Conservation (phyloP, 2,113 vertebrate species). For the Sander vitreus region DNA sequence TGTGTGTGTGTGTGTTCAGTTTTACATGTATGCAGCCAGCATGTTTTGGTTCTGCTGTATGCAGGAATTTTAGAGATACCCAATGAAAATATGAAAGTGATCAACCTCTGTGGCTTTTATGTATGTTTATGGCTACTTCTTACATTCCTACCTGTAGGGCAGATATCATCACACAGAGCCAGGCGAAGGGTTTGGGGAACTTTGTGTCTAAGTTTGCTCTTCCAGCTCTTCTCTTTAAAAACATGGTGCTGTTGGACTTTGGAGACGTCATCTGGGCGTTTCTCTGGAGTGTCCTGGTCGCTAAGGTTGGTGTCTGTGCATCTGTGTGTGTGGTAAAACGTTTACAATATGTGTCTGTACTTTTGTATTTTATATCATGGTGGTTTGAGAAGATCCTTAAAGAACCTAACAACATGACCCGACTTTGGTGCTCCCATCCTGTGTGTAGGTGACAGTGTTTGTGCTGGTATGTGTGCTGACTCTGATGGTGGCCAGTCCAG, state of each 20-base stretch:
- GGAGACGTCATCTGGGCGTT: constrained; percentile 95
- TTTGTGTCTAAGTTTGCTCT: constrained; percentile 97
- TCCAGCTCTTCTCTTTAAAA: constrained; percentile 95
- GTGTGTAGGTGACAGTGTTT: constrained; percentile 91
- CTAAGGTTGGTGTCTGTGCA: constrained; percentile 79
- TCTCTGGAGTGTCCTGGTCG: constrained; percentile 92
- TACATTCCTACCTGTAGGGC: constrained; percentile 70
- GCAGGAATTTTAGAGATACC: too few species aligned
- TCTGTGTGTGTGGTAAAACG: neutral
- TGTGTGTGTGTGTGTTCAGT: neutral
- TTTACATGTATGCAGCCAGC: neutral
- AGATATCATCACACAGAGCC: constrained; percentile 91
- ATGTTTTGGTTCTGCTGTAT: neutral
- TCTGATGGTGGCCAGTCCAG: constrained; percentile 90
- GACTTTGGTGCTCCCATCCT: neutral
- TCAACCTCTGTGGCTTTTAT: neutral
- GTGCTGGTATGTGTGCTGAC: constrained; percentile 91
- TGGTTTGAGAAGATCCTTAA: neutral
- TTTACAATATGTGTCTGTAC: neutral
- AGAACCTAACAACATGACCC: too few species aligned
- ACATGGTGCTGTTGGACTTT: constrained; percentile 97
- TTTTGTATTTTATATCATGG: neutral
- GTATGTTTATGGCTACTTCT: neutral
- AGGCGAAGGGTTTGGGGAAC: constrained; percentile 94
- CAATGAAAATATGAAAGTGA: neutral